Conservation (phyloP, 2,888 invertebrate species). For the Neoaliturus tenellus region DNA sequence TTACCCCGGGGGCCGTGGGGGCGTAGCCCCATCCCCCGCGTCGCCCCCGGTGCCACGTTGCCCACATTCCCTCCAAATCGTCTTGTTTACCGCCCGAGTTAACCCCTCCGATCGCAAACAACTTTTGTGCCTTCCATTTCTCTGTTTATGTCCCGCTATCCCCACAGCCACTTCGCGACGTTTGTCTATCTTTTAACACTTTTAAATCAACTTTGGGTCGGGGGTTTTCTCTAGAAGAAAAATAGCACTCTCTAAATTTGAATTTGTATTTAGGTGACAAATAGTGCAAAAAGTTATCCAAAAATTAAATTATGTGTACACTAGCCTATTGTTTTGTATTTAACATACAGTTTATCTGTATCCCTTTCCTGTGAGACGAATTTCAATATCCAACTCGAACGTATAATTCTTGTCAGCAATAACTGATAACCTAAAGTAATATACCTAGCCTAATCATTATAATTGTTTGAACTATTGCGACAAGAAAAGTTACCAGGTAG, state of each 20-base stretch:
- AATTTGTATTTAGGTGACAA: too few species aligned
- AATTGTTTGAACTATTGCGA: too few species aligned
- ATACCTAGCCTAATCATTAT: too few species aligned
- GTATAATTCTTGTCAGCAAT: too few species aligned
- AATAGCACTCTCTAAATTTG: neutral
- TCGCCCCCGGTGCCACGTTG: neutral
- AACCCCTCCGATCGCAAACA: conserved; percentile 49
- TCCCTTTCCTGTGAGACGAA: too few species aligned
- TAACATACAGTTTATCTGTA: too few species aligned
- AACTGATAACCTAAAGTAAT: too few species aligned
- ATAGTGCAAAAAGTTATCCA: too few species aligned
- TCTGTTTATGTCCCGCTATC: conserved; percentile 5
- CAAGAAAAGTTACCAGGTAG: too few species aligned
- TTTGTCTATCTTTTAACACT: conserved; percentile 21
- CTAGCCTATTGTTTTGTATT: too few species aligned
- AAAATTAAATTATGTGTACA: too few species aligned
- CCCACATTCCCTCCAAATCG: conserved; percentile 21
- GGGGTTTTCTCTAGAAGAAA: neutral
- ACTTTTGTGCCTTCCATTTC: conserved; percentile 47
- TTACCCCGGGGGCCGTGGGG: neutral
- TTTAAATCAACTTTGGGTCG: neutral
- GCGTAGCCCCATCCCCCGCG: neutral
- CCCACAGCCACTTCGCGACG: neutral
- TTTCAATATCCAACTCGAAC: too few species aligned
- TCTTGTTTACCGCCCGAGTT: conserved; percentile 12